Conservation (phyloP, 1,140 invertebrate genomes). For the Zaprionus lachaisei region DNA sequence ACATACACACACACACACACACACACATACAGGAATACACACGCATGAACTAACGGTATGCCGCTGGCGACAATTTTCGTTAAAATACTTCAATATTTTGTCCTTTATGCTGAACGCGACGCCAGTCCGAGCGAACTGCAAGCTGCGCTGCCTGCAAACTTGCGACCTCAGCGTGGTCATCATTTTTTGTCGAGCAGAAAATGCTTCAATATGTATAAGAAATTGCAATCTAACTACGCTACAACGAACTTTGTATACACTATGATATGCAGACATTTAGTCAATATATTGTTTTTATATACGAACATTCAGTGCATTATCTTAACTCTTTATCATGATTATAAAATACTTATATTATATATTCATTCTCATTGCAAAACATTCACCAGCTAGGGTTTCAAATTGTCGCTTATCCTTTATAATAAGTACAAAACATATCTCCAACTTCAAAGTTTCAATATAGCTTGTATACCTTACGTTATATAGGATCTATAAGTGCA, state of each 20-base stretch:
- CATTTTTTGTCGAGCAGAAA: slow-evolving; percentile 9
- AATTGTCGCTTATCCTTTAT: no score
- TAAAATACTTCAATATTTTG: slow-evolving; percentile 40
- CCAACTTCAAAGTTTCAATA: no score
- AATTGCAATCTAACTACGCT: not conserved
- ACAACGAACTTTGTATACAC: slow-evolving; percentile 7
- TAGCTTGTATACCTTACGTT: no score
- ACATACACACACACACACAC: not conserved
- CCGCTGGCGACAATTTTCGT: slow-evolving; percentile 21
- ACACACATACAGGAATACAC: not conserved
- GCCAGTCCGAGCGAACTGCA: slow-evolving; percentile 1
- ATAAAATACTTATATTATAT: no score
- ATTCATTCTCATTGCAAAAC: no score
- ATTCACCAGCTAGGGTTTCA: no score
- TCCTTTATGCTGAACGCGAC: not conserved
- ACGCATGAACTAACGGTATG: not conserved
- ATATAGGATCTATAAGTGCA: not conserved
- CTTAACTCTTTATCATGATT: not conserved
- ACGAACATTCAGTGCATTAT: not conserved
- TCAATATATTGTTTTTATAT: not conserved
- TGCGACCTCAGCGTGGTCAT: slow-evolving; percentile 9
- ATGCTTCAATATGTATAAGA: slow-evolving; percentile 7
- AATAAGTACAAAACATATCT: no score
- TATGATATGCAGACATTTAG: not conserved
- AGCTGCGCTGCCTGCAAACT: not conserved